Evolutionary conservation across 2,113 vertebrate genomes (phyloP).

Genomic region (Macrotis lagotis): DNA sequence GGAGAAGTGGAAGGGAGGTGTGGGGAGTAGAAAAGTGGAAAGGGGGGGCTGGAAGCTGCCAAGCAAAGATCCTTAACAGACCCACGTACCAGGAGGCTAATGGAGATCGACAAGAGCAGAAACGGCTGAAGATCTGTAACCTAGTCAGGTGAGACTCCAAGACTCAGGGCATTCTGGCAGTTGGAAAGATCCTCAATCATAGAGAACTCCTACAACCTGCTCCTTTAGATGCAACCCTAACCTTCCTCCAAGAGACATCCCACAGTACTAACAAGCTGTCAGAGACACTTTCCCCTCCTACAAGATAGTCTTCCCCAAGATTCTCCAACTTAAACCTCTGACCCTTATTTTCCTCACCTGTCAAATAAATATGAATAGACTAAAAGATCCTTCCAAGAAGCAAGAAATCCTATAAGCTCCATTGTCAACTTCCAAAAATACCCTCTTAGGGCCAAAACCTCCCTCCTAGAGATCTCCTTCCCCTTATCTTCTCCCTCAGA

Average conservation of each 20-base stretch:
- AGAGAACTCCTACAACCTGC: neutral
- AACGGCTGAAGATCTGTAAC: conserved; percentile 78
- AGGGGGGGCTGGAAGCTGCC: neutral
- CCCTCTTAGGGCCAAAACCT: no score
- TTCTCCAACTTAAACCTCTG: conserved; percentile 49
- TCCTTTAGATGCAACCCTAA: neutral
- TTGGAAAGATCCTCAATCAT: neutral
- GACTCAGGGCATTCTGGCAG: neutral
- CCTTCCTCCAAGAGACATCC: neutral
- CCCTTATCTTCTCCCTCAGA: conserved; percentile 74
- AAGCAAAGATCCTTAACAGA: neutral
- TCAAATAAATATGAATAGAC: neutral
- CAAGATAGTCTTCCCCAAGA: conserved; percentile 14
- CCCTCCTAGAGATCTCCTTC: neutral
- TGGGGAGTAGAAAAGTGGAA: neutral
- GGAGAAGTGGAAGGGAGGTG: neutral
- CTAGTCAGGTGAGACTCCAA: conserved; percentile 76
- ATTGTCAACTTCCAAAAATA: neutral
- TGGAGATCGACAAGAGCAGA: conserved; percentile 39
- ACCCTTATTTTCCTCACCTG: neutral
- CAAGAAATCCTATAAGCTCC: neutral
- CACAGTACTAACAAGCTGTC: conserved; percentile 42
- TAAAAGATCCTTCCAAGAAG: neutral
- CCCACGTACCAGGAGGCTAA: conserved; percentile 77
- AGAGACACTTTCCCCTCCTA: conserved; percentile 1